Evolutionary conservation across 1,140 invertebrate genomes (phyloP), one percentile per base, ranked within the genome.

Genomic region (Argopecten irradians): DNA sequence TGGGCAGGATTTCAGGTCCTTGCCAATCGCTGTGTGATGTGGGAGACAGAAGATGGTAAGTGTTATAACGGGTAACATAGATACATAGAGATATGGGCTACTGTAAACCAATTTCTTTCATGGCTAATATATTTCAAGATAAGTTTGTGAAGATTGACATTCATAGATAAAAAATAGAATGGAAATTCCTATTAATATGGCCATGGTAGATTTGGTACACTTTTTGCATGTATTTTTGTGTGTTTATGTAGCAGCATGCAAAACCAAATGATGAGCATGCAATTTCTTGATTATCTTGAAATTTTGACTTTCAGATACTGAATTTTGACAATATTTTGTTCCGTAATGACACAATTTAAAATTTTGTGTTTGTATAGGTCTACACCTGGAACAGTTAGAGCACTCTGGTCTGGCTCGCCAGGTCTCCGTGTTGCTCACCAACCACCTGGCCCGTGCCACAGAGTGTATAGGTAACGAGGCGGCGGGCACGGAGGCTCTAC

Each of bases 1-100:
- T 96, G 95, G 95, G 94, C 94, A 22, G 95, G 95, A 2, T 96
- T 96, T 90, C 95, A 95, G 90, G 94, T 95, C 32, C 90, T 96
- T 19, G 94, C 95, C 32, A 95, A 94, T 86, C 91, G 95, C 86
- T 95, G 95, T 94, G 94, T 96, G 22, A 93, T 92, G 87, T 96
- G 95, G 95, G 95, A 96, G 85, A 91, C 92, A 39, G 95, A 95
- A 82, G 94, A 95, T 89, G 93, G 94, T 95, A 85, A 91, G 93
- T 83, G 28, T 82, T 83, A 41, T n/a, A 28, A 71, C 3, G 22
- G 71, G 34, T 11, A 87, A 55, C 22, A 19, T 55, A 55, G 16
- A 11, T 13, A 19, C 22, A 22, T 8, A 19, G 43, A 55, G 43
- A 19, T 55, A 55, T 3, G 16, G 43, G 43, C n/a, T n/a, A n/a